Evolutionary conservation across 2,888 invertebrate species (phyloP), one percentile per base, ranked within the genome.

Genomic region (Chalcis sispes): DNA sequence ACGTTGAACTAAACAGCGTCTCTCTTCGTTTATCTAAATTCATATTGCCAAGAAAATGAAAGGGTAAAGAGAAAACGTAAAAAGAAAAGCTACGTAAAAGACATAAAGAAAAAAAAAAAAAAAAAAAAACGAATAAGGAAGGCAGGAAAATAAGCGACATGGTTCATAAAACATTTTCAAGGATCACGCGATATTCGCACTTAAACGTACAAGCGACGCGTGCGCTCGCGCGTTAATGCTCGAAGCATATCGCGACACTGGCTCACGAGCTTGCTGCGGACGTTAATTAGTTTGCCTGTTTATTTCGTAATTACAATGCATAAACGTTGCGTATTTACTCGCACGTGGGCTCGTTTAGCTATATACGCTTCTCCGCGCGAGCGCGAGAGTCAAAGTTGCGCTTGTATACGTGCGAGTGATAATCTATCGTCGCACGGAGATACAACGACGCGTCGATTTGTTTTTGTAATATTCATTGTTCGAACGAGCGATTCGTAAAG

Each of bases 141-240:
- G n/a, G n/a, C n/a, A 36, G 36, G 8, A 32, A 18, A 56, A 13
- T 23, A 50, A 20, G 29, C 15, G 13, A 29, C 13, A 8, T 18
- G 32, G 5, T 52, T 65, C 50, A 65, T 65, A 65, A 65, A 65
- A 65, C 42, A 67, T 67, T 67, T 46, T 54, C 54, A 27, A 67
- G 56, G 56, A 67, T 67, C 67, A 66, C 66, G 54, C 66, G 66
- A 66, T 66, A 25, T 36, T 3, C 18, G 8, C 20, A 59, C n/a
- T 25, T n/a, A 13, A 42, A 42, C 15, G 42, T 13, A 42, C 5
- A 36, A 10, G 10, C 10, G 10, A 10, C 4, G 10, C 4, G 36
- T 13, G 50, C 50, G 20, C 50, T 20, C 4, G 52, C 20, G 52
- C 1, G 27, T 42, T 15, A 23, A 42, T 42, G 15, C 27, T 42